Conservation (phyloP, 2,113 vertebrate genomes). For the Ceratotherium simum region DNA sequence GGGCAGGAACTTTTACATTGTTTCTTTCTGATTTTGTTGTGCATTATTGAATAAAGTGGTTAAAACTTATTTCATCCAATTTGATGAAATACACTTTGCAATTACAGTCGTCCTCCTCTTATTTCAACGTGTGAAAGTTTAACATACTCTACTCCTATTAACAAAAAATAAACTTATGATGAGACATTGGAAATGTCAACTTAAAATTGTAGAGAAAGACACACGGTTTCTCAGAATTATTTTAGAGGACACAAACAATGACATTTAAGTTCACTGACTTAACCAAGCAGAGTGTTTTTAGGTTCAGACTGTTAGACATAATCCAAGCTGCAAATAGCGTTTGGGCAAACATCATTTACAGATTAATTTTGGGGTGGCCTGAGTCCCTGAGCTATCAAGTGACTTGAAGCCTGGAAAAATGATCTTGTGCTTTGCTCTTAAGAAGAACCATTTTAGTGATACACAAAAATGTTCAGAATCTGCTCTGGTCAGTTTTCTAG, state of each 20-base stretch:
- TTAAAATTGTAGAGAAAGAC: neutral
- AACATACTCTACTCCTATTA: neutral
- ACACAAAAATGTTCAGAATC: neutral
- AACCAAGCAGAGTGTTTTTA: neutral
- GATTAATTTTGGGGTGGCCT: neutral
- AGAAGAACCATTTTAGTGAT: neutral
- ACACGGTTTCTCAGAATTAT: neutral
- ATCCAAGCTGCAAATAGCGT: neutral
- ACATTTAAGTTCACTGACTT: neutral
- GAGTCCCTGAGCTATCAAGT: neutral
- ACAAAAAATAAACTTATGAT: neutral
- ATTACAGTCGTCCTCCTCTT: neutral
- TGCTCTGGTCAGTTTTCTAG: neutral
- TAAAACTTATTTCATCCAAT: neutral
- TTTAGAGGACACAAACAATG: neutral
- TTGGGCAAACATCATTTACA: neutral
- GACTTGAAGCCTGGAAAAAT: neutral
- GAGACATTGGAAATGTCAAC: neutral
- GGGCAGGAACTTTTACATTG: neutral
- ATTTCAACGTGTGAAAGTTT: neutral
- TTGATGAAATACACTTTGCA: neutral
- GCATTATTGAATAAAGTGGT: neutral
- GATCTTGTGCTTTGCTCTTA: neutral
- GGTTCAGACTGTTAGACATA: neutral
- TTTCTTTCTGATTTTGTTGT: constrained; percentile 26